These are phyloP conservation scores for Dromaius novaehollandiae DNA, from an alignment of 2,113 vertebrate species.

Conservation along the genomic window DNA sequence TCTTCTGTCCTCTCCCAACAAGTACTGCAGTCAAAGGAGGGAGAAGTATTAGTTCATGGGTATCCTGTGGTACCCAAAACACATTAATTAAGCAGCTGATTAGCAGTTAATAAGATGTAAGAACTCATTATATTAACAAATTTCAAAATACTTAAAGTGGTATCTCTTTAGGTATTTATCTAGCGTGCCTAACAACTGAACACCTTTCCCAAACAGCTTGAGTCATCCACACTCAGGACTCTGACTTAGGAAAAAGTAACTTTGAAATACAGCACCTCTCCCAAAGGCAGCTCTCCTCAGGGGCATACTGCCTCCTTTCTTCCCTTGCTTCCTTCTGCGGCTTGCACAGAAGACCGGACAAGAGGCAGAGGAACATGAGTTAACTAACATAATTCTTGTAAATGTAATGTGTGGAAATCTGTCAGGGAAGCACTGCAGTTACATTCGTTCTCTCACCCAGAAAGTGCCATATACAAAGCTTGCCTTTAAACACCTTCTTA, in stretches of 20 bases:
- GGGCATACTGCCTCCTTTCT: neutral
- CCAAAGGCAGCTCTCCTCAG: neutral
- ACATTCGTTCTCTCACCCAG: neutral
- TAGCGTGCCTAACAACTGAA: neutral
- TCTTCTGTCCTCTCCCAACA: neutral
- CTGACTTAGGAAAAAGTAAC: neutral
- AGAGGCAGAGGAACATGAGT: neutral
- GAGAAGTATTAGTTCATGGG: neutral
- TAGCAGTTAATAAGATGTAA: neutral
- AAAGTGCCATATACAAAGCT: neutral
- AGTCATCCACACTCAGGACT: neutral
- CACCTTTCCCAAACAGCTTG: neutral
- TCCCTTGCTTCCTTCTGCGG: neutral
- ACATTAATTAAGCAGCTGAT: neutral
- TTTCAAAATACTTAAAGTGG: neutral
- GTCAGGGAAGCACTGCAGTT: neutral
- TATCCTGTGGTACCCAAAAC: neutral
- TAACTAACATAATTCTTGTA: neutral
- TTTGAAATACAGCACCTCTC: neutral
- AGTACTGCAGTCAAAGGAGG: neutral
- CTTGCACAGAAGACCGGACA: neutral
- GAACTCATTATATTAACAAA: neutral
- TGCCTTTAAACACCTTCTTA: neutral
- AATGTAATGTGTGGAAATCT: neutral
- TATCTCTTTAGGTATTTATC: neutral